A percentile compares a stretch with the other conserved stretches of the same genome.
Conservation (phyloP, 1,140 invertebrate genomes). For the Monomorium pharaonis region DNA sequence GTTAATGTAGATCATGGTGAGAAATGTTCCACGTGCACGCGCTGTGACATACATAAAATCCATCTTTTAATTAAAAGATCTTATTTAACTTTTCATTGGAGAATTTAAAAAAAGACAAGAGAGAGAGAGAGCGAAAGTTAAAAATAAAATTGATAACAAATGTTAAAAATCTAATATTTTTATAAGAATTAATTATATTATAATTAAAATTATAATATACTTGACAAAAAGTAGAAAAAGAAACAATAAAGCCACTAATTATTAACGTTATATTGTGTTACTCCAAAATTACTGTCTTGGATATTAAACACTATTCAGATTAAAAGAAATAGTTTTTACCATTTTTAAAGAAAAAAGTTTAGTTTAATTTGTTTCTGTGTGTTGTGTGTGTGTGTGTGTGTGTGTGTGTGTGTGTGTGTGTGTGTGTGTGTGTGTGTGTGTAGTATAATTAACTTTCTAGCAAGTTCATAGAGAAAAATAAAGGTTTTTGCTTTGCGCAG, state of each 20-base stretch:
- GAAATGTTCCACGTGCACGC: conserved; percentile 20
- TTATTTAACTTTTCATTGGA: not conserved
- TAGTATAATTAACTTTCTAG: too few relatives aligned
- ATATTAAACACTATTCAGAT: not conserved
- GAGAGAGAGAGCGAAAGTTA: not conserved
- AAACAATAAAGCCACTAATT: conserved; percentile 11
- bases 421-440: too few relatives aligned
- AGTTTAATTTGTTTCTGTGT: not conserved
- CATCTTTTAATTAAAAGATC: not conserved
- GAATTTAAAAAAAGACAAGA: not conserved
- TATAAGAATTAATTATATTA: too few relatives aligned
- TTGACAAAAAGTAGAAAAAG: not conserved
- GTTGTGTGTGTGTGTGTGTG: too few relatives aligned
- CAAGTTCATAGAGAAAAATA: not conserved
- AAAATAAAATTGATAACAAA: not conserved
- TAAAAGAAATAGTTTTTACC: conserved; percentile 6
- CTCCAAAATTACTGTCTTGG: not conserved
- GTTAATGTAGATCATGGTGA: conserved; percentile 68
- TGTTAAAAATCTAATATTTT: not conserved
- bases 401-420: too few relatives aligned
- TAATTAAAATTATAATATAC: not conserved
- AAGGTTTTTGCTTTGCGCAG: conserved; percentile 34
- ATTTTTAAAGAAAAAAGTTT: not conserved
- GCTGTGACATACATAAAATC: not conserved
- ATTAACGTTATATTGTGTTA: not conserved